These are phyloP conservation scores for Hippocampus barbouri DNA, from an alignment of 2,113 vertebrate genomes.

Conservation along the genomic window DNA sequence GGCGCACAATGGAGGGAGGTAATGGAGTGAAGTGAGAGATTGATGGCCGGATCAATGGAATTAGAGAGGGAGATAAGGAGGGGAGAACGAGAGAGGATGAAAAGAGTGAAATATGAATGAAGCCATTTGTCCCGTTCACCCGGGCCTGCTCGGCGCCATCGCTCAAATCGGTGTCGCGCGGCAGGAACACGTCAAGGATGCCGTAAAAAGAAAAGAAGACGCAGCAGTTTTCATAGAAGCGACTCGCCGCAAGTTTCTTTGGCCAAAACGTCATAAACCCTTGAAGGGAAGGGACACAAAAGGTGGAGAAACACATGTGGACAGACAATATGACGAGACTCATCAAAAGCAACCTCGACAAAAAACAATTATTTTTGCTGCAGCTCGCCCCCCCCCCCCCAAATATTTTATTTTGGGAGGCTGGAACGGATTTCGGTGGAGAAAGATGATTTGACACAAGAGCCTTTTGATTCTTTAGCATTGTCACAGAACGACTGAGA, in stretches of 20 bases:
- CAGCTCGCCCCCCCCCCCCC: no score
- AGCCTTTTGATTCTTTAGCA: no score
- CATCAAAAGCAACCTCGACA: neutral
- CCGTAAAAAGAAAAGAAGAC: slow-evolving; percentile 1
- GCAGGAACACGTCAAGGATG: slow-evolving; percentile 17
- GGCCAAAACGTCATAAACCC: neutral
- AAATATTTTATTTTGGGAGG: no score
- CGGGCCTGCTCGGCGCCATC: slow-evolving; percentile 20
- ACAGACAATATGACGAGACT: neutral
- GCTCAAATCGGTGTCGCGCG: slow-evolving; percentile 6
- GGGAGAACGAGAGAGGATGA: slow-evolving; percentile 25
- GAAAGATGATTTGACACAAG: no score
- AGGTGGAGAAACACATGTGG: neutral
- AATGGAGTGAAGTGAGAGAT: slow-evolving; percentile 61
- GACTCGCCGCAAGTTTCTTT: neutral
- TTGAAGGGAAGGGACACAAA: neutral
- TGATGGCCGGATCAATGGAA: slow-evolving; percentile 50
- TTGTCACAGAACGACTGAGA: no score
- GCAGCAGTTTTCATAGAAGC: neutral
- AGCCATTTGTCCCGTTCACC: slow-evolving; percentile 38
- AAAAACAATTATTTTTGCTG: neutral
- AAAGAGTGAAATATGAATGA: slow-evolving; percentile 41
- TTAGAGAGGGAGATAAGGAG: slow-evolving; percentile 50
- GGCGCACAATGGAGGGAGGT: slow-evolving; percentile 45
- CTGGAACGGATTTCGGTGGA: no score